Percentiles rank a stretch among this genome's conserved stretches.
Conservation (phyloP, 1,140 invertebrate species). For the Bombus picipes region DNA sequence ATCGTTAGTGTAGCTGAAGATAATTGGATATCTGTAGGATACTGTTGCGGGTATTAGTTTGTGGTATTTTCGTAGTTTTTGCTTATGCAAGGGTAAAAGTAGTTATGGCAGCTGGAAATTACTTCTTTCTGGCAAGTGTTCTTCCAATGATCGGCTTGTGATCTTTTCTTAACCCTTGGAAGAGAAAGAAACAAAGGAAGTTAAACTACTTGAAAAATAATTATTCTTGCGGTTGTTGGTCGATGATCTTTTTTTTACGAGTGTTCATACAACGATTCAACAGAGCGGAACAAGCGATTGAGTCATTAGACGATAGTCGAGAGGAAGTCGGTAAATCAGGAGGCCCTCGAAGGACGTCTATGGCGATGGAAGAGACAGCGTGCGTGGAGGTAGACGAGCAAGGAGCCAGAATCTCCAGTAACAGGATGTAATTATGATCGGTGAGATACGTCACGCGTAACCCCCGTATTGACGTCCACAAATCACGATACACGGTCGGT, state of each 20-base stretch:
- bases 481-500: slow-evolving; percentile 77
- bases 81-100: too few species aligned
- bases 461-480: slow-evolving; percentile 82
- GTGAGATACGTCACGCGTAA: slow-evolving; percentile 83
- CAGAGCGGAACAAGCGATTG: slow-evolving; percentile 40
- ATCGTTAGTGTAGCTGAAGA: too few species aligned
- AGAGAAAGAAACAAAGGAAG: too few species aligned
- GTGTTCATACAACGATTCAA: background rate
- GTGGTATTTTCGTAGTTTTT: too few species aligned
- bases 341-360: slow-evolving; percentile 44
- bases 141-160: background rate
- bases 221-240: background rate
- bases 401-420: slow-evolving; percentile 75
- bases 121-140: too few species aligned
- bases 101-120: too few species aligned
- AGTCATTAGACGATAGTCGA: slow-evolving; percentile 39
- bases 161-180: background rate
- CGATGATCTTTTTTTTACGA: background rate
- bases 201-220: background rate
- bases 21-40: too few species aligned
- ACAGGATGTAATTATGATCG: slow-evolving; percentile 83
- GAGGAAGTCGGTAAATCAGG: slow-evolving; percentile 62
- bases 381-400: slow-evolving; percentile 60
- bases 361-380: slow-evolving; percentile 25
- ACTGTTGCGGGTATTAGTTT: too few species aligned